A percentile compares a stretch with the other conserved stretches of the same genome.
phyloP scores from a whole-genome alignment of 2,797 vertebrate genomes.

The Novumbra hubbsi region DNA sequence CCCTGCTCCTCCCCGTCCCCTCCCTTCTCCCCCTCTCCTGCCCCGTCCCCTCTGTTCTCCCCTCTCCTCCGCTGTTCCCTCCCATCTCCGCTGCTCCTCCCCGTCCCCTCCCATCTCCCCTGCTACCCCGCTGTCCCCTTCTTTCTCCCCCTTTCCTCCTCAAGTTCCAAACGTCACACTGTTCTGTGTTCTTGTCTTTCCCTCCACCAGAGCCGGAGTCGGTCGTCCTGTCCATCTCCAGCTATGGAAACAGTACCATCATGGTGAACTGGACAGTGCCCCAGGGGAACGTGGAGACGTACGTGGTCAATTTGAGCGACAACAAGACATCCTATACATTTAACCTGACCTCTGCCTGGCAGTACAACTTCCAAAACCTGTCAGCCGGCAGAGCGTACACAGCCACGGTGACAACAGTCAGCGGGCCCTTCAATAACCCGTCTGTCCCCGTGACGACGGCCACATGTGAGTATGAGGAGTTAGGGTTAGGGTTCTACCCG shows the following conservation, averaged over 20 bases:
- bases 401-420: constrained; percentile 43
- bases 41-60: neutral
- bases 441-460: constrained; percentile 53
- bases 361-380: constrained; percentile 41
- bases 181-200: neutral
- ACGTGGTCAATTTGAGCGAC: constrained; percentile 34
- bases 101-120: neutral
- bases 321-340: accelerated
- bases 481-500: too few relatives aligned
- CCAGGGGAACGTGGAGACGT: constrained; percentile 43
- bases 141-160: neutral
- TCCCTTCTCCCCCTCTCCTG: neutral
- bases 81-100: neutral
- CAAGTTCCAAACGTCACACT: neutral
- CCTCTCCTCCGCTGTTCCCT: neutral
- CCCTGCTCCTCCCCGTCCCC: neutral
- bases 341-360: neutral
- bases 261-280: constrained; percentile 54
- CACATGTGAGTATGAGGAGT: constrained; percentile 63
- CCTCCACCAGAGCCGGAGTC: constrained; percentile 50
- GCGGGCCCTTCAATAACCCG: constrained; percentile 46
- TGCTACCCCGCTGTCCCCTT: neutral
- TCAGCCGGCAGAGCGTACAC: constrained; percentile 54
- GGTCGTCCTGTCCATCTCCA: constrained; percentile 40
- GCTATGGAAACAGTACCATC: constrained; percentile 50